Conservation (phyloP, 2,113 vertebrate genomes). For the Menidia beryllina region DNA sequence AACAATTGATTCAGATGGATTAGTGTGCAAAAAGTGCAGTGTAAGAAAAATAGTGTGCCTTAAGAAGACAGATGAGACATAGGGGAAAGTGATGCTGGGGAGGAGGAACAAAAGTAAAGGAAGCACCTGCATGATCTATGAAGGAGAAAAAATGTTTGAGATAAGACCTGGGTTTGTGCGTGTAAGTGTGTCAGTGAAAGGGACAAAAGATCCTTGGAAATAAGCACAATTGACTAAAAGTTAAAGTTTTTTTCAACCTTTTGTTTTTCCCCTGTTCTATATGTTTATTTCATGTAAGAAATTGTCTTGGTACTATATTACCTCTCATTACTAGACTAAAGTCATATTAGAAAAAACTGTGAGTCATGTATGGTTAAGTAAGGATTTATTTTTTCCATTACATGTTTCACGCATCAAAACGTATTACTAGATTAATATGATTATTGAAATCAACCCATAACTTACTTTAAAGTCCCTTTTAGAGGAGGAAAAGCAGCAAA, state of each 20-base stretch:
- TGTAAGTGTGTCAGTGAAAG: background rate
- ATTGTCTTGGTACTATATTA: background rate
- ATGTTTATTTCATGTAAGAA: background rate
- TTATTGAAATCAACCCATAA: too few relatives aligned
- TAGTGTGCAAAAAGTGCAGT: constrained; percentile 13
- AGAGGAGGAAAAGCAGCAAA: too few relatives aligned
- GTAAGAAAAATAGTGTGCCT: constrained; percentile 14
- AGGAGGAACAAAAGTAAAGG: background rate
- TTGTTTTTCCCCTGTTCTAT: too few relatives aligned
- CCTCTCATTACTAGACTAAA: background rate
- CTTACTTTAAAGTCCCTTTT: too few relatives aligned
- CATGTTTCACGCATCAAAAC: background rate
- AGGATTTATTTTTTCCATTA: background rate
- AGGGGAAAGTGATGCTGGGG: constrained; percentile 11
- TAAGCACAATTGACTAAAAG: too few relatives aligned
- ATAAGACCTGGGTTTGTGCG: constrained; percentile 7
- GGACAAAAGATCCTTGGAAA: background rate
- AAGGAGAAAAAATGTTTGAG: constrained; percentile 18
- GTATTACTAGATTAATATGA: too few relatives aligned
- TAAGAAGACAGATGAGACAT: constrained; percentile 48
- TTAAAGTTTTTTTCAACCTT: too few relatives aligned
- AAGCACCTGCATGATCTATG: constrained; percentile 12
- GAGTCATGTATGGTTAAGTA: background rate
- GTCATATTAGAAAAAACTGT: background rate
- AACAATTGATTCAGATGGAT: background rate